Base-by-base conservation (phyloP, 1,140 invertebrate species). In the Argopecten irradians region DNA sequence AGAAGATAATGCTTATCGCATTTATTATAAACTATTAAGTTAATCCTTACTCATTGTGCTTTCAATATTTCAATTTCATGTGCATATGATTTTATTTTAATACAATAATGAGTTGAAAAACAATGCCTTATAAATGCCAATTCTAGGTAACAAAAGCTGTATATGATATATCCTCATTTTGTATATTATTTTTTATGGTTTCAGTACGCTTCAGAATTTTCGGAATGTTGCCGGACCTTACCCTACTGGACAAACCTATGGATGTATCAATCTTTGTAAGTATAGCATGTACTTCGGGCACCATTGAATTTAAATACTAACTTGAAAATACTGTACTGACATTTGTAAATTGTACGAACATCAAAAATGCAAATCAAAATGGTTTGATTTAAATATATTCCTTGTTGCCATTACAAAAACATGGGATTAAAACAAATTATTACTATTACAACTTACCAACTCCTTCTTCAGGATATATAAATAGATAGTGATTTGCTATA, bases 191-290 rank as follows among this genome's bases (percentile, higher is more conserved):
- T 35, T 36, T 0, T 46, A n/a, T 22, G 3, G n/a, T 92, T 92
- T 71, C 84, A 92, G 91, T 92, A 16, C 34, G 90, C 22, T 92
- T 91, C 34, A 55, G 91, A 39, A 87, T 91, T 9, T 89, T 92
- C 43, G 90, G 89, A 34, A 85, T 90, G 11, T 89, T 85, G 28
- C 90, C 91, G 71, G 91, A 92, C 11, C 22, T 92, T 13, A 36
- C 86, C 22, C 0, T 89, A 34, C 55, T 89, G 28, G 83, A 87
- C 0, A 28, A 89, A 9, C 43, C 86, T 28, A 55, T 89, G 16
- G 86, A 87, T 35, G 86, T 89, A 2, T 86, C 87, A 41, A 89
- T 89, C 34, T 82, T 85, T 28, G 89, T 89, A 89, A 85, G 88
- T 85, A 82, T 86, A 5, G 7, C 8, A 14, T 39, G 28, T 34